Evolutionary conservation across 2,113 vertebrate species (phyloP), one percentile per base, ranked within the genome.

Genomic region (Erpornis zantholeuca): DNA sequence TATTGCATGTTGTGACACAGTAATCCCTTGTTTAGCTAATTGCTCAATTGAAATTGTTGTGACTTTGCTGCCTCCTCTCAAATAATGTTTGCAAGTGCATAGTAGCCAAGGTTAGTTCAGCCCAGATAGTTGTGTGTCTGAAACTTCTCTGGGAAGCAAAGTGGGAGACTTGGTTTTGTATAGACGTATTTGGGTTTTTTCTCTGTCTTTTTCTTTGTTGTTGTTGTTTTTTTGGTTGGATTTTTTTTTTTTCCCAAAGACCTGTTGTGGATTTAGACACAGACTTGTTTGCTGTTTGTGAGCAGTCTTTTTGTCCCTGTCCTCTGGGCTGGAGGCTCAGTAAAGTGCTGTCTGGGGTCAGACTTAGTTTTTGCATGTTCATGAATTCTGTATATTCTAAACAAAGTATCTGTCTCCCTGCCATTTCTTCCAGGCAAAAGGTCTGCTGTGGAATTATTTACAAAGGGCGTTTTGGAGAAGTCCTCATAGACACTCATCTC

Each of bases 401-500:
- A 82, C 7, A 44, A 90, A 40, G 12, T 35, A 22, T 63, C 24
- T 61, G 8, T 88, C 38, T 95, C 24, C 35, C 29, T 47, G 10
- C 59, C 36, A 15, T 87, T 78, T 60, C 24, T 83, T 97, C 45
- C 57, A 99, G 99, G 97, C 99, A 99, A 97, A 99, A 99, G 60
- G 98, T 99, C 66, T 99, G 99, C 97, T 99, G 99, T 95, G 99
- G 99, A 85, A 99, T 99, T 85, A 99, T 99, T 97, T 99, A 99
- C 95, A 99, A 99, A 97, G 99, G 99, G 25, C 99, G 99, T 47
- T 99, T 99, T 59, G 99, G 99, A 45, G 99, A 99, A 97, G 99
- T 99, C 84, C 98, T 99, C 85, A 99, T 99, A 21, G 99, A 99
- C 98, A 99, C 99, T 45, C 99, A 99, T 87, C 98, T 99, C 72